Percentiles rank a stretch among this genome's conserved stretches.
These are phyloP conservation scores for Oscheius sp. DNA, from an alignment of 2,888 invertebrate genomes.

Conservation along the genomic window DNA sequence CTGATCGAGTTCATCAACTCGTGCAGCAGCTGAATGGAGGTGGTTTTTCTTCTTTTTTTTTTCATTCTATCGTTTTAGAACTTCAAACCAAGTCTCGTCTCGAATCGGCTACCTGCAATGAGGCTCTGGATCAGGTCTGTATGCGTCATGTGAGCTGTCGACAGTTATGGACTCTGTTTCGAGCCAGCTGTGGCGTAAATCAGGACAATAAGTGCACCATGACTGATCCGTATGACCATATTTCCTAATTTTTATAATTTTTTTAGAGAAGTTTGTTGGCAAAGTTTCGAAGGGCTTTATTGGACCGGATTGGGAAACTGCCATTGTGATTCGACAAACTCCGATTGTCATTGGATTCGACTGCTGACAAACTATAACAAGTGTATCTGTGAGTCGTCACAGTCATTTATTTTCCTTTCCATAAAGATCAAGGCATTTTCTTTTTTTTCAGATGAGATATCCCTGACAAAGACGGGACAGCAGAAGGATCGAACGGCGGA, in stretches of 20 bases:
- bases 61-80: too few species aligned
- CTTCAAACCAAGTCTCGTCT: constrained; percentile 36
- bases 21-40: constrained; percentile 47
- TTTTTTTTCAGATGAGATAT: constrained; percentile 17
- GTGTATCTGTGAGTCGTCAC: constrained; percentile 67
- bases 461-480: constrained; percentile 16
- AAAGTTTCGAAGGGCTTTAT: constrained; percentile 67
- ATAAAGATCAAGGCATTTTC: background rate
- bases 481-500: constrained; percentile 17
- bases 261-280: constrained; percentile 66
- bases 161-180: constrained; percentile 67
- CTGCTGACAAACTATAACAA: constrained; percentile 70
- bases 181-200: constrained; percentile 65
- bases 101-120: constrained; percentile 55
- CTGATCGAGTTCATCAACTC: constrained; percentile 47
- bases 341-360: constrained; percentile 70
- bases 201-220: constrained; percentile 66
- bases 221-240: constrained; percentile 52
- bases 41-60: constrained; percentile 5
- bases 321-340: constrained; percentile 56
- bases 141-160: constrained; percentile 65
- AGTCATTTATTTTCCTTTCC: too few species aligned
- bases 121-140: constrained; percentile 65
- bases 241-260: background rate
- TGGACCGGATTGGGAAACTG: constrained; percentile 69